phyloP scores from a whole-genome alignment of 2,797 vertebrate genomes.

The Channallabes apus region DNA sequence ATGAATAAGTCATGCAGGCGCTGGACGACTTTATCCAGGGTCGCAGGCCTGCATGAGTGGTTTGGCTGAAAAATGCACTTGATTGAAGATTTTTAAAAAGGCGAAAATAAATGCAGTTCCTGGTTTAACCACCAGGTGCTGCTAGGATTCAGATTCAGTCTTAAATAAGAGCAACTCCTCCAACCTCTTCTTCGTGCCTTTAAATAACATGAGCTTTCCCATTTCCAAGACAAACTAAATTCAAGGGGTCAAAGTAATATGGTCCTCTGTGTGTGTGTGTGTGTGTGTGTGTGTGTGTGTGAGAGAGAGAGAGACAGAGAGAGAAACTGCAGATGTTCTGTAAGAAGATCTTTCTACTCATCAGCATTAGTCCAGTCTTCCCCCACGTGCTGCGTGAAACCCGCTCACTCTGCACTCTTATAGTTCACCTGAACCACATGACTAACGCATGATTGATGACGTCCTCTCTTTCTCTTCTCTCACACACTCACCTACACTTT shows the following conservation, averaged over 20 bases:
- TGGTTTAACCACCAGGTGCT: neutral
- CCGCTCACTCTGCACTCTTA: slow-evolving; percentile 31
- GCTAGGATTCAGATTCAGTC: neutral
- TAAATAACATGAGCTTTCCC: neutral
- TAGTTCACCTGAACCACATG: slow-evolving; percentile 30
- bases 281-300: neutral
- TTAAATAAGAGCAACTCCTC: neutral
- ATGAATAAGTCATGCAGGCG: slow-evolving; percentile 43
- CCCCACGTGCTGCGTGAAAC: slow-evolving; percentile 16
- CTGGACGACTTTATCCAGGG: neutral
- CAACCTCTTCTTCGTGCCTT: neutral
- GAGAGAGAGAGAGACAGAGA: no score
- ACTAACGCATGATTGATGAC: slow-evolving; percentile 12
- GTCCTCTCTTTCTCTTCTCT: neutral
- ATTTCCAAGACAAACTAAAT: neutral
- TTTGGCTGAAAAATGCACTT: neutral
- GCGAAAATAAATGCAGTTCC: neutral
- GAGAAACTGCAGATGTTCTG: neutral
- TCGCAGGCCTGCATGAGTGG: neutral
- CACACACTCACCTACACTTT: neutral
- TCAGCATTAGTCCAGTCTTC: slow-evolving; percentile 37
- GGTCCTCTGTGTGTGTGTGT: neutral
- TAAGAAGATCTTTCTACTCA: slow-evolving; percentile 24
- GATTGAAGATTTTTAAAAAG: neutral
- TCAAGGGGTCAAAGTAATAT: neutral